Base-by-base conservation (phyloP, 2,113 vertebrate genomes). In the Acrocephalus arundinaceus region DNA sequence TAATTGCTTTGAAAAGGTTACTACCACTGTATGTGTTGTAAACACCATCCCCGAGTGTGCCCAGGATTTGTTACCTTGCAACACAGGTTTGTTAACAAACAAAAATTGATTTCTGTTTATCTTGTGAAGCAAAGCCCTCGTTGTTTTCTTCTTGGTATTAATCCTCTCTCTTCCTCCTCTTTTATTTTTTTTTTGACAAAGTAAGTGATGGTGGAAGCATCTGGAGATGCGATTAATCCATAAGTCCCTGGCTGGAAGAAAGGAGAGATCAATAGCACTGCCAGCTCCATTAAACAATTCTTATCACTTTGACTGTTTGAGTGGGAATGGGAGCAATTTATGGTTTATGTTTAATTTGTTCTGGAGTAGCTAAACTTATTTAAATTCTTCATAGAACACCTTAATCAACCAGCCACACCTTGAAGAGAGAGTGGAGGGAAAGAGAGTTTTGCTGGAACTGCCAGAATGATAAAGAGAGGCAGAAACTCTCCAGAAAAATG, bases 281-380 rank as follows among this genome's bases (percentile, higher is more conserved):
- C 87, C 72, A 90, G 87, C 71, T 86, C 93, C 82, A 93, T 96
- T 94, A 89, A 97, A 82, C 94, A 93, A 92, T 77, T 92, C 87
- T 83, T 94, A 97, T 96, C 94, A 83, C 83, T 52, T 74, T 77
- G 66, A 46, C 66, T 95, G 70, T 62, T 91, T 73, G 33, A 82
- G 31, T 82, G 75, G 59, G 84, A 67, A 78, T 67, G 68, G 66
- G 57, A 75, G 78, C 90, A 87, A 91, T 92, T 93, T 88, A 35
- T 84, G 85, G 88, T 95, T 96, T 82, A 59, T 48, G 81, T 72
- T 95, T 94, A 74, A 95, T 95, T 94, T 39, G 79, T 92, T 94
- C 61, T 88, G 54, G 61, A 81, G 77, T 41, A 62, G 77, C 80
- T 79, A n/a, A 85, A 85, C 75, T 85, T 63, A 66, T 89, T 95